Evolutionary conservation across 1,140 invertebrate genomes (phyloP).

Genomic region (Pachypsylla venusta): DNA sequence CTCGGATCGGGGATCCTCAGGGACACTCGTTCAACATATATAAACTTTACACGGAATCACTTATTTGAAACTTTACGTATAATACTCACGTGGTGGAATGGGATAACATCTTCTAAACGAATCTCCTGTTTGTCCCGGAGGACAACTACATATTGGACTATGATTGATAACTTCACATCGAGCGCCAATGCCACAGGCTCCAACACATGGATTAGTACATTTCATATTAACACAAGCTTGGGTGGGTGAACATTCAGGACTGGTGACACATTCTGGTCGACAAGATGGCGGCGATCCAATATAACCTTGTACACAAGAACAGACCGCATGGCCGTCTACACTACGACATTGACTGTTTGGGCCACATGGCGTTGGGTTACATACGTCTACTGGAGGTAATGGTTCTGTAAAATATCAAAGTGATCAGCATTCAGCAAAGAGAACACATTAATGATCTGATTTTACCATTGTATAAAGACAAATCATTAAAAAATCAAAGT

Average conservation of each 20-base stretch:
- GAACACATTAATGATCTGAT: too few relatives aligned
- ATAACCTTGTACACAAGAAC: slow-evolving; percentile 60
- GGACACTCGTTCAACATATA: too few relatives aligned
- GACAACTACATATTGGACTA: slow-evolving; percentile 66
- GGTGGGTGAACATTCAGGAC: slow-evolving; percentile 58
- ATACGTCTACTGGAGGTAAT: slow-evolving; percentile 39
- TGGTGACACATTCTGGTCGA: slow-evolving; percentile 65
- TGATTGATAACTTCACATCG: slow-evolving; percentile 74
- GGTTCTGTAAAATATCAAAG: too few relatives aligned
- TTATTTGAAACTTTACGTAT: slow-evolving; percentile 38
- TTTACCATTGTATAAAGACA: too few relatives aligned
- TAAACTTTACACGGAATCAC: slow-evolving; percentile 26
- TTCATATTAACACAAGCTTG: slow-evolving; percentile 70
- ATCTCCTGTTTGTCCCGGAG: slow-evolving; percentile 64
- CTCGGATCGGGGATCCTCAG: too few relatives aligned
- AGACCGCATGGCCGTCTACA: slow-evolving; percentile 51
- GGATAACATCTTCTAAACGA: slow-evolving; percentile 58
- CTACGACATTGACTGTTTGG: slow-evolving; percentile 62
- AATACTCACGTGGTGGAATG: slow-evolving; percentile 36
- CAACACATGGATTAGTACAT: slow-evolving; percentile 70
- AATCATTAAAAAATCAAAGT: too few relatives aligned
- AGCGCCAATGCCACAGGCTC: slow-evolving; percentile 64
- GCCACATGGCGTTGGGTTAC: slow-evolving; percentile 57
- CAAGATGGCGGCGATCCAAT: slow-evolving; percentile 62
- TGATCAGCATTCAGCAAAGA: too few relatives aligned